These are phyloP conservation scores for Orthonychiurus folsomi DNA, from an alignment of 2,888 invertebrate genomes.

Conservation along the genomic window DNA sequence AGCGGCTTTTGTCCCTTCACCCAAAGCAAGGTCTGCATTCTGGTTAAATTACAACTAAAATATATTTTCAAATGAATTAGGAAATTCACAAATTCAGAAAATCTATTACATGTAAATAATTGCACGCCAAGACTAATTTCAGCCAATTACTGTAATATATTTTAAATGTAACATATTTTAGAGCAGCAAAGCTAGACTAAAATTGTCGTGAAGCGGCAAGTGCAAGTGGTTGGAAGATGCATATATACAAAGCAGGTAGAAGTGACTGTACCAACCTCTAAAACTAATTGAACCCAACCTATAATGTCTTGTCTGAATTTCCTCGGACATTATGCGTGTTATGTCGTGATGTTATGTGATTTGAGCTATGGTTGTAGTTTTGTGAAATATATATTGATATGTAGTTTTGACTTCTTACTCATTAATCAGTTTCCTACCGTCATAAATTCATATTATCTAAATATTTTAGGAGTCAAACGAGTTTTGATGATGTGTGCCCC, in stretches of 20 bases:
- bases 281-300: background rate
- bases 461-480: conserved; percentile 32
- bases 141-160: too few relatives aligned
- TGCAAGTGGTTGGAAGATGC: background rate
- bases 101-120: too few relatives aligned
- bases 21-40: too few relatives aligned
- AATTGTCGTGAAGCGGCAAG: too few relatives aligned
- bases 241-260: background rate
- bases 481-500: conserved; percentile 39
- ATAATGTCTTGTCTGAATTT: background rate
- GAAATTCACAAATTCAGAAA: too few relatives aligned
- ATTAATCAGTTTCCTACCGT: background rate
- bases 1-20: too few relatives aligned
- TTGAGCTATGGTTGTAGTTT: background rate
- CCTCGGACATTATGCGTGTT: background rate
- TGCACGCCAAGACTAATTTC: too few relatives aligned
- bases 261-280: background rate
- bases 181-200: too few relatives aligned
- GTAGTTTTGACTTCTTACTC: background rate
- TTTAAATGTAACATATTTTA: too few relatives aligned
- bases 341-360: conserved; percentile 5
- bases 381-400: background rate
- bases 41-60: too few relatives aligned
- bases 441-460: too few relatives aligned
- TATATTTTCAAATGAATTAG: too few relatives aligned